Conservation (phyloP, 2,113 vertebrate species). For the Ibidorhyncha struthersii region DNA sequence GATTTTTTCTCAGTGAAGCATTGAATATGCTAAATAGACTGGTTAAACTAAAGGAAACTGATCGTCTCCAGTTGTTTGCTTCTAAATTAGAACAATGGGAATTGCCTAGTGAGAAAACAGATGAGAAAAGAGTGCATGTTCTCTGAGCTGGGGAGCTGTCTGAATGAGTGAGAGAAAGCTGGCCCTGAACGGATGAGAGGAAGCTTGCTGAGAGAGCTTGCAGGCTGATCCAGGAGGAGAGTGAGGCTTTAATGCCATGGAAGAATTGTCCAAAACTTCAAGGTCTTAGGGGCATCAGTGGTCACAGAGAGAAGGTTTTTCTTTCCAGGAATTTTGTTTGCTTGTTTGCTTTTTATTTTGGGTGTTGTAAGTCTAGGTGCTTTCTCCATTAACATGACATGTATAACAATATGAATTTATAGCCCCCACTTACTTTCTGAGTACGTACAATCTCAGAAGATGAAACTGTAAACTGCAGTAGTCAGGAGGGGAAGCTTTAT, state of each 20-base stretch:
- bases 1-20: neutral
- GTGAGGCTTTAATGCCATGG: neutral
- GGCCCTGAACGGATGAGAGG: neutral
- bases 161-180: neutral
- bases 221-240: neutral
- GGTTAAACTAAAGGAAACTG: neutral
- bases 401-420: neutral
- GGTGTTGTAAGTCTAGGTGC: neutral
- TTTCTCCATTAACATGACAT: neutral
- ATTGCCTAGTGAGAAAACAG: neutral
- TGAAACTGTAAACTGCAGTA: neutral
- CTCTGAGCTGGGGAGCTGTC: neutral
- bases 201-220: neutral
- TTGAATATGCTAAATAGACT: neutral
- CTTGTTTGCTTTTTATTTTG: neutral
- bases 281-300: fast-evolving
- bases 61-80: neutral
- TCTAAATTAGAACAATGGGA: neutral
- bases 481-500: neutral
- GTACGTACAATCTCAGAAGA: neutral
- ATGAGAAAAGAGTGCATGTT: neutral
- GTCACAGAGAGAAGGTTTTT: neutral
- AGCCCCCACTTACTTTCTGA: neutral
- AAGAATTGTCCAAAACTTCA: neutral
- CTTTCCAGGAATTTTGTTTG: neutral